Evolutionary conservation across 2,113 vertebrate genomes (phyloP).

Genomic region (Carollia perspicillata): DNA sequence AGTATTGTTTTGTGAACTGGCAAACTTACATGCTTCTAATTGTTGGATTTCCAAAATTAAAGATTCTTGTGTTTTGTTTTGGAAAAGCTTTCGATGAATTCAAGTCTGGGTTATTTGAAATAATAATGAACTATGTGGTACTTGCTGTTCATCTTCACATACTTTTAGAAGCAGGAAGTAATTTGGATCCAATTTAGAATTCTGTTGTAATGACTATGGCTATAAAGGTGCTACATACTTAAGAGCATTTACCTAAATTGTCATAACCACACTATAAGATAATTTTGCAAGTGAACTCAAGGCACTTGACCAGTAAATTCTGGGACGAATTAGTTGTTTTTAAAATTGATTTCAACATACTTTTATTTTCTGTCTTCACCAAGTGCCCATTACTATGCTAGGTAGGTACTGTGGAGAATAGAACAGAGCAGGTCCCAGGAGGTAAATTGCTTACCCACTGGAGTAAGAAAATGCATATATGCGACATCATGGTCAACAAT

Average conservation of each 20-base stretch:
- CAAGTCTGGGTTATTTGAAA: conserved; percentile 46
- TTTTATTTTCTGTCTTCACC: conserved; percentile 19
- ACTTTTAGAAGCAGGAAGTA: neutral
- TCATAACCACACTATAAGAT: neutral
- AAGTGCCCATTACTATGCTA: neutral
- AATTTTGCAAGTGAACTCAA: conserved; percentile 33
- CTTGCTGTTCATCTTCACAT: neutral
- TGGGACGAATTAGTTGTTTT: neutral
- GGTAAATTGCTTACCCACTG: neutral
- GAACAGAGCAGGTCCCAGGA: neutral
- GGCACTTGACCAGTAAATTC: neutral
- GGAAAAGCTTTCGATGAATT: conserved; percentile 46
- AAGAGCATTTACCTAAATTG: neutral
- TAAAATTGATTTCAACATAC: conserved; percentile 1
- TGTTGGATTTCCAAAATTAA: conserved; percentile 33
- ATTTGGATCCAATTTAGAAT: conserved; percentile 39
- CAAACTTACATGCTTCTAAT: conserved; percentile 5
- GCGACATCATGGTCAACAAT: neutral
- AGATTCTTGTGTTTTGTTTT: conserved; percentile 30
- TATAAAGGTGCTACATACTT: neutral
- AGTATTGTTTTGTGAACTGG: conserved; percentile 37
- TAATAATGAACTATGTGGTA: neutral
- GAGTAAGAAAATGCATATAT: neutral
- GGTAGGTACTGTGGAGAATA: neutral
- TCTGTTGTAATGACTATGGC: conserved; percentile 29